Conservation (phyloP, 2,797 vertebrate species). For the Rhynchotus rufescens region DNA sequence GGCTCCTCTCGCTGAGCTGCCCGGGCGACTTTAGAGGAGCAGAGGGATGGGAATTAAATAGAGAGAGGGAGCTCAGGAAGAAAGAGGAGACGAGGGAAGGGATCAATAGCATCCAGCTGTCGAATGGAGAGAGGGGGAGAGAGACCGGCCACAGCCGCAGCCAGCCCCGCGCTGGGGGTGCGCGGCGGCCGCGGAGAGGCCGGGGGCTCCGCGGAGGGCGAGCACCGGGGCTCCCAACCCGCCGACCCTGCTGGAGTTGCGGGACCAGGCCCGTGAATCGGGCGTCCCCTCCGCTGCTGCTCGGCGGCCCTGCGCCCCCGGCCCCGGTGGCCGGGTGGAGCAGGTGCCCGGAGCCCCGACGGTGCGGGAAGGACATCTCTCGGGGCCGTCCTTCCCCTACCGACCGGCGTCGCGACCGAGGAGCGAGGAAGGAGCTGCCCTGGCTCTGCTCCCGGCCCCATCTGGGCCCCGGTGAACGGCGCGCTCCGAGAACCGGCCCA, state of each 20-base stretch:
- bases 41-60: slow-evolving; percentile 53
- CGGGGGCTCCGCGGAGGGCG: too few relatives aligned
- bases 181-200: neutral
- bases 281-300: neutral
- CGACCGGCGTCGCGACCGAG: too few relatives aligned
- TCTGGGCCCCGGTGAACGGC: too few relatives aligned
- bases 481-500: neutral
- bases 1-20: neutral
- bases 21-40: slow-evolving; percentile 28
- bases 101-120: slow-evolving; percentile 77
- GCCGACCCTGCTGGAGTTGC: neutral
- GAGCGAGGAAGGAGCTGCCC: too few relatives aligned
- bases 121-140: neutral
- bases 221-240: too few relatives aligned
- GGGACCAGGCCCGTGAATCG: neutral
- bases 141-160: neutral
- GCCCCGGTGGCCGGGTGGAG: too few relatives aligned
- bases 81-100: slow-evolving; percentile 21
- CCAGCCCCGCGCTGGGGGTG: neutral
- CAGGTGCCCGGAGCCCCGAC: neutral
- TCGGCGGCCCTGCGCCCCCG: neutral
- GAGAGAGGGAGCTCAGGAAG: slow-evolving; percentile 3
- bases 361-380: neutral
- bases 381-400: too few relatives aligned
- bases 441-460: too few relatives aligned